These are phyloP conservation scores for Octopus bimaculoides DNA, from an alignment of 1,140 invertebrate species.

Conservation along the genomic window DNA sequence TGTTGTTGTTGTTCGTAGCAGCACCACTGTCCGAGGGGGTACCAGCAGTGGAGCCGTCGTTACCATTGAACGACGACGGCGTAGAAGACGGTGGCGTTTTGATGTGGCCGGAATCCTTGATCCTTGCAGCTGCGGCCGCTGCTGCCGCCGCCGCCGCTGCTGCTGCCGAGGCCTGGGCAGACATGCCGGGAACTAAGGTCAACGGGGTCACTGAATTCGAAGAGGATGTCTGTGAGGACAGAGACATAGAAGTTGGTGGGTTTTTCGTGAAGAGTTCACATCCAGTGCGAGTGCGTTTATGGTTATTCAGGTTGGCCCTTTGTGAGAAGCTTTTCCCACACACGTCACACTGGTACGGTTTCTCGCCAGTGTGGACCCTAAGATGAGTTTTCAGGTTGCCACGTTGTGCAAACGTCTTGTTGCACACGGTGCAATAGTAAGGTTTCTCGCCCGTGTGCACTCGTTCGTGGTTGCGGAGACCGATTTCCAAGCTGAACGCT, in stretches of 20 bases:
- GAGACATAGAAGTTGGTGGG: not conserved
- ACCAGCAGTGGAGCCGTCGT: too few relatives aligned
- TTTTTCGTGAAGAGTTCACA: conserved; percentile 3
- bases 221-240: not conserved
- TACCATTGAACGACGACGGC: too few relatives aligned
- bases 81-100: too few relatives aligned
- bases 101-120: too few relatives aligned
- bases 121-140: too few relatives aligned
- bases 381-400: conserved; percentile 90
- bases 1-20: not conserved
- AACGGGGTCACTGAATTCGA: not conserved
- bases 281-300: not conserved
- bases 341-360: conserved; percentile 86
- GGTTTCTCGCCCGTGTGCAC: conserved; percentile 54
- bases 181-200: not conserved
- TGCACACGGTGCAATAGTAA: conserved; percentile 83
- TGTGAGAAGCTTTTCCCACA: conserved; percentile 64
- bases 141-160: too few relatives aligned
- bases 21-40: too few relatives aligned
- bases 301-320: conserved; percentile 21
- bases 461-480: conserved; percentile 8
- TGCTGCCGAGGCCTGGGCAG: too few relatives aligned
- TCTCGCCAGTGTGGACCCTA: conserved; percentile 91
- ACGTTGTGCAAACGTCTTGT: conserved; percentile 81
- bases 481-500: conserved; percentile 17